A percentile compares a stretch with the other conserved stretches of the same genome.
Evolutionary conservation across 1,140 invertebrate genomes (phyloP).

Genomic region (Drosophila leontia): DNA sequence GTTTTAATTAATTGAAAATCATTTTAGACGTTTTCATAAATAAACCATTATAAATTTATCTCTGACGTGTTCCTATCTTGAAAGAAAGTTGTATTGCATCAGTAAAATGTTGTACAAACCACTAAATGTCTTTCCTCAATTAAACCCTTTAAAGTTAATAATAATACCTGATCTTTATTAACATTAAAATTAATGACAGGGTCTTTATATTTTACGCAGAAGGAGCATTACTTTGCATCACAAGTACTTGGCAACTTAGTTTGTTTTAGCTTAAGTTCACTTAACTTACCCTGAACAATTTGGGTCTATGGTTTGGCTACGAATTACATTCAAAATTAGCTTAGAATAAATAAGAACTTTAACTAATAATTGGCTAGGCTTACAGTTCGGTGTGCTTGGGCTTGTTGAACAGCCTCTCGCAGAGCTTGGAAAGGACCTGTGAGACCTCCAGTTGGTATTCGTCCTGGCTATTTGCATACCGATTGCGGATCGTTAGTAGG

Average conservation of each 20-base stretch:
- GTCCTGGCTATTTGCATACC: conserved; percentile 61
- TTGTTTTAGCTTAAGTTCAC: conserved; percentile 5
- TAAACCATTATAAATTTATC: not conserved
- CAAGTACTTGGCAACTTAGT: conserved; percentile 50
- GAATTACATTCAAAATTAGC: conserved; percentile 37
- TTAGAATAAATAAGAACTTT: conserved; percentile 22
- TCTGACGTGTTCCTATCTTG: not conserved
- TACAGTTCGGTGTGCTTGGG: conserved; percentile 68
- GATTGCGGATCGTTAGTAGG: conserved; percentile 65
- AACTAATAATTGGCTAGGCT: conserved; percentile 32
- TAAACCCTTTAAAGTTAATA: not conserved
- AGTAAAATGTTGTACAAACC: not conserved
- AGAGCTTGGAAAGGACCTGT: conserved; percentile 48
- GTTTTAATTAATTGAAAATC: no score
- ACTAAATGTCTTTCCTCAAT: not conserved
- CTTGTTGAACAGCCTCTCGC: conserved; percentile 56
- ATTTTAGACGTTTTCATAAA: no score
- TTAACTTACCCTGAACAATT: conserved; percentile 20
- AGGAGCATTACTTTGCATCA: conserved; percentile 52
- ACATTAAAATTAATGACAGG: conserved; percentile 26
- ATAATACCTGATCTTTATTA: conserved; percentile 19
- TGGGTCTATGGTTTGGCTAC: conserved; percentile 32
- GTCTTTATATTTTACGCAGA: conserved; percentile 16
- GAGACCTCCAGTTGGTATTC: conserved; percentile 74
- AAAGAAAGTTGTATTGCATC: not conserved